These are phyloP conservation scores for Cosmia trapezina DNA, from an alignment of 2,888 invertebrate species.

Conservation along the genomic window DNA sequence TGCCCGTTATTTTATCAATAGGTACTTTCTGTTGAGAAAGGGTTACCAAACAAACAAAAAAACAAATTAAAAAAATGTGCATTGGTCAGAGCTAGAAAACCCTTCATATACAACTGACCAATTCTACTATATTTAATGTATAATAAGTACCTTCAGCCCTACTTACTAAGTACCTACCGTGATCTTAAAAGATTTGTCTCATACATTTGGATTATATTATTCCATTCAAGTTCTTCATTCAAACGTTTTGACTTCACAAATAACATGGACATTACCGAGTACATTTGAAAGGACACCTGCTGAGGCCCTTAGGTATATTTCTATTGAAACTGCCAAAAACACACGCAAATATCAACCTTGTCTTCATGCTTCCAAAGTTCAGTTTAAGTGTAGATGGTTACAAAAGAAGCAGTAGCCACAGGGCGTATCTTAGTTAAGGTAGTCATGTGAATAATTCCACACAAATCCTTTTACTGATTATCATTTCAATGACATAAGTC, in stretches of 20 bases:
- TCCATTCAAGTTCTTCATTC: slow-evolving; percentile 61
- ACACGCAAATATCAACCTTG: slow-evolving; percentile 64
- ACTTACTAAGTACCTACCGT: slow-evolving; percentile 21
- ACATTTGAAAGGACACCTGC: slow-evolving; percentile 84
- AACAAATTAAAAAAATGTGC: background rate
- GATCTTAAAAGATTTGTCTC: slow-evolving; percentile 59
- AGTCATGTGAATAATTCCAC: slow-evolving; percentile 87
- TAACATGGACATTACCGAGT: slow-evolving; percentile 80
- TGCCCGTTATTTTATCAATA: slow-evolving; percentile 28
- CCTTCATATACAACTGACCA: slow-evolving; percentile 37
- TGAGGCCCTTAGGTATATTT: slow-evolving; percentile 86
- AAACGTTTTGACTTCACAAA: slow-evolving; percentile 73
- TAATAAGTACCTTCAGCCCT: slow-evolving; percentile 31
- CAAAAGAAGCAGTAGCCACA: slow-evolving; percentile 82
- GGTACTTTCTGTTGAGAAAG: background rate
- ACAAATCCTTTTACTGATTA: slow-evolving; percentile 89
- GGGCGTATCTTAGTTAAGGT: slow-evolving; percentile 88
- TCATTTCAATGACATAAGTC: slow-evolving; percentile 90
- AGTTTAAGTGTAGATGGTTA: slow-evolving; percentile 42
- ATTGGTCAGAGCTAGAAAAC: slow-evolving; percentile 14
- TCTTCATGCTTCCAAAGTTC: slow-evolving; percentile 22
- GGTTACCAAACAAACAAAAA: background rate
- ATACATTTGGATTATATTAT: slow-evolving; percentile 49
- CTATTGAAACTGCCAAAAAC: slow-evolving; percentile 67
- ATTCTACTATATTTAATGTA: slow-evolving; percentile 11